A percentile compares a stretch with the other conserved stretches of the same genome.
These are phyloP conservation scores for Oncorhynchus kisutch DNA, from an alignment of 2,113 vertebrate genomes.

Conservation along the genomic window DNA sequence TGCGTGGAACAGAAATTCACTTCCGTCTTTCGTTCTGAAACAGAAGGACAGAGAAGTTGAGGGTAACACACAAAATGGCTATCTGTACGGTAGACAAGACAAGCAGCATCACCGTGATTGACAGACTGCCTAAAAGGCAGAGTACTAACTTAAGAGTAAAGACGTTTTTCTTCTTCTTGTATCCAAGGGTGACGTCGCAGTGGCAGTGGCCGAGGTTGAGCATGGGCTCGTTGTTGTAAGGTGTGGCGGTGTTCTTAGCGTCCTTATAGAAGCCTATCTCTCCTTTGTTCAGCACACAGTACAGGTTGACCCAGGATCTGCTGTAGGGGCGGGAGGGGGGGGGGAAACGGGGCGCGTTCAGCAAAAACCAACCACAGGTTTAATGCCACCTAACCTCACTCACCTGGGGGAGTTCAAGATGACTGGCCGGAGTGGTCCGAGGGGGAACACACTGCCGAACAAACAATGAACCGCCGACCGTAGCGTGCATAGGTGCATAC, in stretches of 20 bases:
- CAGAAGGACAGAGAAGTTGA: conserved; percentile 17
- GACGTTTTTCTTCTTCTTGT: conserved; percentile 97
- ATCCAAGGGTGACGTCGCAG: conserved; percentile 87
- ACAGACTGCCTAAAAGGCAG: background rate
- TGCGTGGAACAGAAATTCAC: conserved; percentile 89
- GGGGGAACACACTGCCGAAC: conserved; percentile 69
- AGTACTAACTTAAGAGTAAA: conserved; percentile 88
- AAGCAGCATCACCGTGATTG: background rate
- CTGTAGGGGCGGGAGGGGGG: conserved; percentile 42
- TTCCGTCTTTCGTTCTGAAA: conserved; percentile 86
- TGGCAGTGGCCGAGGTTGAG: conserved; percentile 82
- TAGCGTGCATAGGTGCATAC: conserved; percentile 30
- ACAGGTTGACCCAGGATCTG: conserved; percentile 95
- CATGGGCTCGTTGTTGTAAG: conserved; percentile 84
- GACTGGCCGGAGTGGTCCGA: conserved; percentile 54
- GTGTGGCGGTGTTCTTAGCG: conserved; percentile 77
- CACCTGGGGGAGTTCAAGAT: conserved; percentile 64
- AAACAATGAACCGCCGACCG: conserved; percentile 57
- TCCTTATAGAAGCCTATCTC: conserved; percentile 96
- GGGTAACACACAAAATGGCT: background rate
- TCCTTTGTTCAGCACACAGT: conserved; percentile 90
- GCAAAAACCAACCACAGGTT: conserved; percentile 28
- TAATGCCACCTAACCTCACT: conserved; percentile 64
- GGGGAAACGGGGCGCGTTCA: conserved; percentile 35
- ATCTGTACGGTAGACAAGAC: background rate